Evolutionary conservation across 1,140 invertebrate species (phyloP), one percentile per base, ranked within the genome.

Genomic region (Adelges cooleyi): DNA sequence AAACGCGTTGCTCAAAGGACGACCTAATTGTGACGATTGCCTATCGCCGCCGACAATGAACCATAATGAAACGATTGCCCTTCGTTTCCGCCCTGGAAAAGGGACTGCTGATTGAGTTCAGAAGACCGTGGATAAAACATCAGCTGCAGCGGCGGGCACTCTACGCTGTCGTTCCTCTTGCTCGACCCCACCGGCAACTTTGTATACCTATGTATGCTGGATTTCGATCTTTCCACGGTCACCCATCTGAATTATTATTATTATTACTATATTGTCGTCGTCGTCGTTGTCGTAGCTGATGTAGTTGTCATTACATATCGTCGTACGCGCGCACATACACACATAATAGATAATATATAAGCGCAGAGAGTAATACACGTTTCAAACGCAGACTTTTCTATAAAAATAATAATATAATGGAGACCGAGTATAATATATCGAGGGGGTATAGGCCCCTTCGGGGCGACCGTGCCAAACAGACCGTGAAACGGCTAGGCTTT

Each of bases 41-140:
- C 56, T 62, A 48, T 62, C 56, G 11, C 52, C 10, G 40, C 18
- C 56, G 56, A 62, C 56, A 62, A 62, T 62, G 40, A 62, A 62
- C 56, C 56, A 25, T 62, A 62, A 62, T 62, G 56, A 62, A 62
- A 62, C 56, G 56, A 62, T 62, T 62, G 56, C 56, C 56, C 42
- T 48, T 46, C 56, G 40, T n/a, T 62, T 62, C 56, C 56, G 42
- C 42, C 56, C 29, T 33, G 29, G 27, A 62, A 62, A 62, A 62
- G 56, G 56, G 56, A 29, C 56, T 33, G 56, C 46, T 62, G 56
- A 62, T 62, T 62, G 56, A 42, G 56, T 48, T 59, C 54, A 59
- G 54, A n/a, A 59, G 40, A 59, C 54, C 54, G 38, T 59, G 40
- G 54, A 59, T 59, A 59, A 59, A 59, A 36, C 23, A 27, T 59